Conservation (phyloP, 2,888 invertebrate species). For the Tineola bisselliella region DNA sequence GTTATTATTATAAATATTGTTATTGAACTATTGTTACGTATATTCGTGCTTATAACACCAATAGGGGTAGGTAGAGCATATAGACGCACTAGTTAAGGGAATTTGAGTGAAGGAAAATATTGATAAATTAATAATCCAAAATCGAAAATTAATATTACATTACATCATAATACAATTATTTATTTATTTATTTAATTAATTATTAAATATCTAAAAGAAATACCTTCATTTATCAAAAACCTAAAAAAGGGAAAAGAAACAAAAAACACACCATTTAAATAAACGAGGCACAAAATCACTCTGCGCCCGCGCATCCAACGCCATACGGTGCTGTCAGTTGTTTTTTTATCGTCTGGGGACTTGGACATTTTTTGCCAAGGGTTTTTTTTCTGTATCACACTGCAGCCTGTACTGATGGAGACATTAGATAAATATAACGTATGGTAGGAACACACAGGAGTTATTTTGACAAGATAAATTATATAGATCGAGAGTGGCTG, state of each 20-base stretch:
- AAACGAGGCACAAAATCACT: background rate
- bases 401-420: background rate
- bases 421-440: background rate
- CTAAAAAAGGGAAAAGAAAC: background rate
- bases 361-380: background rate
- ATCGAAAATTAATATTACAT: no score
- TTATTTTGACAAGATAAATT: background rate
- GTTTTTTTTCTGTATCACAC: background rate
- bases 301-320: background rate
- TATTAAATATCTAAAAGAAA: background rate
- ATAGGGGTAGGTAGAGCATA: no score
- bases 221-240: background rate
- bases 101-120: no score
- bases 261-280: background rate
- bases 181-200: no score
- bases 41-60: no score
- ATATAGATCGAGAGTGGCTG: no score
- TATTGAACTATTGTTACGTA: background rate
- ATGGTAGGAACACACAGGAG: background rate
- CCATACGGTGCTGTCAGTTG: background rate
- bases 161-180: no score
- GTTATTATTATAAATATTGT: background rate
- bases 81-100: no score
- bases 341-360: background rate
- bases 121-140: no score